Conservation (phyloP, 2,113 vertebrate genomes). For the Chionomys nivalis region DNA sequence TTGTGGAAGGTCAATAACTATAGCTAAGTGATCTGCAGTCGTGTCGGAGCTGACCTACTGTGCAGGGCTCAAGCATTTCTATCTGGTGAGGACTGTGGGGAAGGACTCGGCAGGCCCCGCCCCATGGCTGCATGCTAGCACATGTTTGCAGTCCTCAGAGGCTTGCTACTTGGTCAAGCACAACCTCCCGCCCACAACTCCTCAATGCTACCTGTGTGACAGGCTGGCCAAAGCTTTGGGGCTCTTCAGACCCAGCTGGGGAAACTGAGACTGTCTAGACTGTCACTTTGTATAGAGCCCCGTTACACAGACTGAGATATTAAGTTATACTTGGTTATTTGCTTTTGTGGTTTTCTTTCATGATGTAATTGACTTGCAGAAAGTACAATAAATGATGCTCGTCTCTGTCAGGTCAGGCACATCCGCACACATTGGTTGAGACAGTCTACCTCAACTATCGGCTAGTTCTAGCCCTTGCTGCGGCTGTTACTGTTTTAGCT, state of each 20-base stretch:
- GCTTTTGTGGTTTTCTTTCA: constrained; percentile 6
- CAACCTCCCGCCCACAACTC: constrained; percentile 20
- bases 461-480: constrained; percentile 32
- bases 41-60: neutral
- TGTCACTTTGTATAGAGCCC: neutral
- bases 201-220: neutral
- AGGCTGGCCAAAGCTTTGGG: constrained; percentile 16
- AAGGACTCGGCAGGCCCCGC: constrained; percentile 17
- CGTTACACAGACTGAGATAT: constrained; percentile 33
- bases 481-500: constrained; percentile 44
- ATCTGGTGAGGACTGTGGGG: constrained; percentile 22
- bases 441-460: constrained; percentile 26
- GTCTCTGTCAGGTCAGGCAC: neutral
- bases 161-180: neutral
- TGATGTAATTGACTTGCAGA: constrained; percentile 50
- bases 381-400: constrained; percentile 29
- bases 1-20: constrained; percentile 50
- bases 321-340: neutral
- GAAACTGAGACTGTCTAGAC: neutral
- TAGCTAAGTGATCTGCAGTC: constrained; percentile 18
- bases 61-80: constrained; percentile 16
- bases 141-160: neutral
- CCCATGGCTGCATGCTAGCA: neutral
- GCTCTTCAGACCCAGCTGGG: neutral
- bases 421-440: neutral